Evolutionary conservation across 2,797 vertebrate genomes (phyloP), one percentile per base, ranked within the genome.

Genomic region (Naso thynnoides): DNA sequence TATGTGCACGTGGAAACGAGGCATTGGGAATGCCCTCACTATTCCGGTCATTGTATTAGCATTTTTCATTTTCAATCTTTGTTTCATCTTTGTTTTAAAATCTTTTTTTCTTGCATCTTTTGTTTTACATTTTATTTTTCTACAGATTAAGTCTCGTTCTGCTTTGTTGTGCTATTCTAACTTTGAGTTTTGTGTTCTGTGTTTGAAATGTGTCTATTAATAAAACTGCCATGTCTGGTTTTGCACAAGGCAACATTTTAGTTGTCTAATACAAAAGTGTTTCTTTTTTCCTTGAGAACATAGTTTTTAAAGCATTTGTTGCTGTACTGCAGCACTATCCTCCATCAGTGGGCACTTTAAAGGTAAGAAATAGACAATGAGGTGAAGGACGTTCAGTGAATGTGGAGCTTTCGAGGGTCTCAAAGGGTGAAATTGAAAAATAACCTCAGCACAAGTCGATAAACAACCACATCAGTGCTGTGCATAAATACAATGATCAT

Each of bases 301-400:
- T 31, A 11, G 21, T 26, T 62, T 57, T 50, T 9, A 50, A 21
- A 45, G 45, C 39, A 23, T 45, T 59, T 67, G 29, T 6, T 21
- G 8, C 23, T 27, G 27, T 67, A 42, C 21, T 48, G 33, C 9
- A 18, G 26, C 31, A 39, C 11, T 16, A 8, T 27, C 13, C 0
- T 36, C 42, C 39, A 48, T 54, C 33, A 48, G 13, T 10, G 27
- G 63, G 50, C 33, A 45, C 52, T 57, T 27, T 47, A 36, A 36
- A 27, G 26, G 26, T 39, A 0, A 29, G 8, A 23, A 48, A n/a
- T n/a, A 54, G 49, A 48, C 7, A 36, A 19, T 29, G 24, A 6
- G 38, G 0, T 52, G 23, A 45, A n/a, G 24, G 27, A 53, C 16
- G 45, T 5, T 18, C 21, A 4, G 18, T 18, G 23, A 2, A 39